A percentile compares a stretch with the other conserved stretches of the same genome.
phyloP scores from a whole-genome alignment of 2,113 vertebrate genomes.

The Verasper variegatus region DNA sequence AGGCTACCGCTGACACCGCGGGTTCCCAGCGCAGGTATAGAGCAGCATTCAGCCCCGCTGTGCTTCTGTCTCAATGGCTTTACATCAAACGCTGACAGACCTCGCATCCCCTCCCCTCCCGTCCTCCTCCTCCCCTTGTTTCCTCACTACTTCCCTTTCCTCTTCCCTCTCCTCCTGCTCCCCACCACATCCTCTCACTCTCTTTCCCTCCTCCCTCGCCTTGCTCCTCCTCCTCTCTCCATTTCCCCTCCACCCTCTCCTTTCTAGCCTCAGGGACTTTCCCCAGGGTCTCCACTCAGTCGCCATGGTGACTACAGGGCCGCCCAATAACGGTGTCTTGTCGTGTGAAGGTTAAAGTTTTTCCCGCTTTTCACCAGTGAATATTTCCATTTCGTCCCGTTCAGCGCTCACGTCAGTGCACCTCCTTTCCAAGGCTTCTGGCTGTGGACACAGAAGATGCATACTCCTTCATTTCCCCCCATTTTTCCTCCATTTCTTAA shows the following conservation, averaged over 20 bases:
- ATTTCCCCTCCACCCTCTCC: slow-evolving; percentile 44
- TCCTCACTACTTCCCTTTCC: slow-evolving; percentile 43
- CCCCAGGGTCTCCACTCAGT: slow-evolving; percentile 75
- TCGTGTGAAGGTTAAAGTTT: slow-evolving; percentile 82
- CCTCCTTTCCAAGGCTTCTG: slow-evolving; percentile 13
- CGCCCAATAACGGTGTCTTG: slow-evolving; percentile 58
- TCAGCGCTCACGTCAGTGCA: slow-evolving; percentile 19
- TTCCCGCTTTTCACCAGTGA: slow-evolving; percentile 44
- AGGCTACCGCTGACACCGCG: slow-evolving; percentile 40
- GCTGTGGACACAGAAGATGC: slow-evolving; percentile 46
- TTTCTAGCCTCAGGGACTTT: slow-evolving; percentile 67
- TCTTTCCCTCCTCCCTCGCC: slow-evolving; percentile 38
- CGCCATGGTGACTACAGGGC: slow-evolving; percentile 78
- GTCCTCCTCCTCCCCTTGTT: slow-evolving; percentile 43
- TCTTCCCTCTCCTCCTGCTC: slow-evolving; percentile 34
- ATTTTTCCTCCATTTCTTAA: background rate
- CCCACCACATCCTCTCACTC: slow-evolving; percentile 23
- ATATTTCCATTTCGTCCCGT: slow-evolving; percentile 16
- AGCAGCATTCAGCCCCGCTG: slow-evolving; percentile 64
- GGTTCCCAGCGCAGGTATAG: slow-evolving; percentile 67
- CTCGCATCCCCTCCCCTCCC: slow-evolving; percentile 1
- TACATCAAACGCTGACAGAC: slow-evolving; percentile 73
- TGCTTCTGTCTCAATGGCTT: slow-evolving; percentile 74
- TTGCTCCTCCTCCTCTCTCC: slow-evolving; percentile 15
- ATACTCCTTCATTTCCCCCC: slow-evolving; percentile 16